Evolutionary conservation across 1,140 invertebrate genomes (phyloP), one percentile per base, ranked within the genome.

Genomic region (Nymphalis io): DNA sequence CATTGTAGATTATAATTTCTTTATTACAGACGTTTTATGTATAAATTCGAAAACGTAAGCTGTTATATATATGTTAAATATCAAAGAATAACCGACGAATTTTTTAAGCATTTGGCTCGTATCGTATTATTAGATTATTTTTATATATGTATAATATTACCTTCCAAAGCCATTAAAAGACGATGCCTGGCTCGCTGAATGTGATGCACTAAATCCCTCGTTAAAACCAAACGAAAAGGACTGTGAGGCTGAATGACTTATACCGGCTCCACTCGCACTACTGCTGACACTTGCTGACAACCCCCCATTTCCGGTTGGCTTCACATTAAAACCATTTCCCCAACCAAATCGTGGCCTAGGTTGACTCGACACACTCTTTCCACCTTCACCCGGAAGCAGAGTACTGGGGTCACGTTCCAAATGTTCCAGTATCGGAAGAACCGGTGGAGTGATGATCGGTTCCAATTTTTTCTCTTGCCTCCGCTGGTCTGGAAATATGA

Each of bases 141-240:
- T n/a, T n/a, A n/a, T n/a, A n/a, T n/a, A n/a, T n/a, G n/a, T n/a
- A n/a, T n/a, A n/a, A n/a, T n/a, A 61, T 79, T 62, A 90, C 88
- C 82, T 84, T 74, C 86, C 88, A 69, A 90, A 88, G 62, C 87
- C 86, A 76, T 85, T 85, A 71, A 91, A 89, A 12, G 89, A 91
- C 2, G 89, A 83, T 10, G 89, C 81, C 68, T 91, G 89, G 46
- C 89, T 91, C 15, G 87, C 89, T 12, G 89, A 89, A 53, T 91
- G 89, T 0, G 89, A 89, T 40, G 89, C 81, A 74, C 89, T 89
- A 74, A 91, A 90, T 13, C 89, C 89, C 68, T 90, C 80, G 63
- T 87, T 91, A 70, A 91, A 90, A 58, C 89, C 89, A 65, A 91
- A 89, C 0, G 89, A 86, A 70, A 91, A 91, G 0, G 89, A 90